Percentiles rank a stretch among this genome's conserved stretches.
These are phyloP conservation scores for Xiphophorus hellerii DNA, from an alignment of 2,113 vertebrate species.

Conservation along the genomic window DNA sequence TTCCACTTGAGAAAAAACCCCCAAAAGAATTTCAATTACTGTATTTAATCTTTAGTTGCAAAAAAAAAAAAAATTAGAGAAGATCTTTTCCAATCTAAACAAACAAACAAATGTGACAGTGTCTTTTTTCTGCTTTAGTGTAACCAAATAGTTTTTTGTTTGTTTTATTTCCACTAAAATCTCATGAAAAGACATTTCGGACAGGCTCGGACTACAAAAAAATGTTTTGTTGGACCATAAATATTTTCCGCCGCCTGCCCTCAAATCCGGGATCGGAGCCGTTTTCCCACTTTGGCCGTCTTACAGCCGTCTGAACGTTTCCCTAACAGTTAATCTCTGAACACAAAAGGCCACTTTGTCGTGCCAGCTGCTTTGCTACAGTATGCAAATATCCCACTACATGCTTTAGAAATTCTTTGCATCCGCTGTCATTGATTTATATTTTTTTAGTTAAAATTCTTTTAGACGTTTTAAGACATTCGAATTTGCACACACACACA, in stretches of 20 bases:
- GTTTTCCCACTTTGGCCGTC: slow-evolving; percentile 51
- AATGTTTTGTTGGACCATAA: neutral
- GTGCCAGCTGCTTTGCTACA: slow-evolving; percentile 69
- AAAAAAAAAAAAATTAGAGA: no score
- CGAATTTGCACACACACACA: neutral
- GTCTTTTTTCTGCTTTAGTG: no score
- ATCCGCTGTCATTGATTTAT: neutral
- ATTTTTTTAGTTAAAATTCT: slow-evolving; percentile 22
- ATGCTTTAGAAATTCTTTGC: slow-evolving; percentile 43
- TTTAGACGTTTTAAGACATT: neutral
- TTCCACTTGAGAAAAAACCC: no score
- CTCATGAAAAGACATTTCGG: neutral
- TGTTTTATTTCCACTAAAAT: neutral
- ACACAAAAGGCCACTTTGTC: slow-evolving; percentile 76
- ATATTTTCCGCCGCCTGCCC: slow-evolving; percentile 26
- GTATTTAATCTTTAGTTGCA: no score
- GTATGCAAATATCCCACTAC: slow-evolving; percentile 72
- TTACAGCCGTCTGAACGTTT: slow-evolving; percentile 61
- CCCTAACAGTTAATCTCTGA: slow-evolving; percentile 75
- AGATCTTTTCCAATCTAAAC: no score
- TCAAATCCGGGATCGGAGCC: slow-evolving; percentile 16
- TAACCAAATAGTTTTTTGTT: no score
- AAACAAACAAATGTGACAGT: no score
- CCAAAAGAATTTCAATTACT: no score
- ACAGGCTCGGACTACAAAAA: neutral